These are phyloP conservation scores for Otus scops DNA, from an alignment of 2,797 vertebrate genomes.

Conservation along the genomic window DNA sequence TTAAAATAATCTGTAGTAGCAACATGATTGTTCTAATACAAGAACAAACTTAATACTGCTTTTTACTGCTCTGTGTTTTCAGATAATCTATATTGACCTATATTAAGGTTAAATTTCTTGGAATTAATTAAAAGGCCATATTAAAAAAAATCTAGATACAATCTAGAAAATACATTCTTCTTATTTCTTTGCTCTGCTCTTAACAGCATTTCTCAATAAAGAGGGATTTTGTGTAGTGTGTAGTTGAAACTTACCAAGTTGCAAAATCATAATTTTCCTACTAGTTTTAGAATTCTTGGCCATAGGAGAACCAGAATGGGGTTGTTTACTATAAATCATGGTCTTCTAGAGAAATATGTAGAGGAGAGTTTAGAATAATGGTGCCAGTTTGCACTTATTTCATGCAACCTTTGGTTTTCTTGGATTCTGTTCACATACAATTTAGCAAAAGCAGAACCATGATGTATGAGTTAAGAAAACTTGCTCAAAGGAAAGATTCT, in stretches of 20 bases:
- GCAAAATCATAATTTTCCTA: conserved; percentile 10
- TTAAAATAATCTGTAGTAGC: neutral
- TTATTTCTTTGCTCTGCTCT: conserved; percentile 22
- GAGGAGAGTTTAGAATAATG: neutral
- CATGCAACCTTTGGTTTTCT: neutral
- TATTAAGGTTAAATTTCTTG: conserved; percentile 12
- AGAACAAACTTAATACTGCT: neutral
- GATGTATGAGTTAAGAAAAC: neutral
- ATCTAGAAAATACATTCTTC: conserved; percentile 18
- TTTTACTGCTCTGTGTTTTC: neutral
- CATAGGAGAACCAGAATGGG: neutral
- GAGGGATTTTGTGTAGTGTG: conserved; percentile 28
- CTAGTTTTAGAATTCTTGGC: conserved; percentile 30
- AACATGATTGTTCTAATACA: neutral
- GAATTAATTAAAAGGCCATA: neutral
- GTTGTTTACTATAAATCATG: neutral
- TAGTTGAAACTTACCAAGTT: neutral
- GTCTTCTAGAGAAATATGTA: neutral
- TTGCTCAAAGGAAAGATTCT: neutral
- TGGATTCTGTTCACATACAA: neutral
- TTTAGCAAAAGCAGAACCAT: neutral
- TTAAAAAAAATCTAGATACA: conserved; percentile 15
- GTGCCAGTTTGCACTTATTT: neutral
- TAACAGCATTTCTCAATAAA: conserved; percentile 57
- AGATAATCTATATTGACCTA: neutral